These are phyloP conservation scores for Proteles cristata DNA, from an alignment of 2,113 vertebrate genomes.

Conservation along the genomic window DNA sequence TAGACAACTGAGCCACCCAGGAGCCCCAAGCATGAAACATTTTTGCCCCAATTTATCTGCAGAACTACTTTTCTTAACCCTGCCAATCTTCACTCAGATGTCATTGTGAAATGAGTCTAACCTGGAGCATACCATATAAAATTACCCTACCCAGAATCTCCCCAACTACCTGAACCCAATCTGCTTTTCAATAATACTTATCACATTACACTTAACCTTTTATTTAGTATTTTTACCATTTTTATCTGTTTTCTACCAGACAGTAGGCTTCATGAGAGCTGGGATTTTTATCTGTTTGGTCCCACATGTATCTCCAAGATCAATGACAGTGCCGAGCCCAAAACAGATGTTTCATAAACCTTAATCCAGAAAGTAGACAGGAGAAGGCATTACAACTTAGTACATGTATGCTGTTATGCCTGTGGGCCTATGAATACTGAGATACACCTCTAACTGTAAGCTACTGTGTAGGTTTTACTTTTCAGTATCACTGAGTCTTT, in stretches of 20 bases:
- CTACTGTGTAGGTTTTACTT: background rate
- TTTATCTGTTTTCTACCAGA: background rate
- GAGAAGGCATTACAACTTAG: background rate
- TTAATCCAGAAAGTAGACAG: background rate
- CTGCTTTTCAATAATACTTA: background rate
- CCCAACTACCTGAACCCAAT: background rate
- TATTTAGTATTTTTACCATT: accelerated
- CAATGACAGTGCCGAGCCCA: background rate
- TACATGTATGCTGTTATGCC: background rate
- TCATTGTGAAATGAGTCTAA: background rate
- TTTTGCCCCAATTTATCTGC: background rate
- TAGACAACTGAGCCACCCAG: no score
- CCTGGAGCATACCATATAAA: background rate
- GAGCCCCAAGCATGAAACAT: background rate
- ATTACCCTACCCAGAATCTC: background rate
- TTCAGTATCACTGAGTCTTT: background rate
- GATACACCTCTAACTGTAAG: background rate
- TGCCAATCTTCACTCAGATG: background rate
- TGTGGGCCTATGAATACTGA: background rate
- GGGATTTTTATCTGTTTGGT: background rate
- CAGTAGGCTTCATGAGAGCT: background rate
- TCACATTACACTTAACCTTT: background rate
- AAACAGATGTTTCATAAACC: background rate
- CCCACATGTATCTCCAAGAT: background rate
- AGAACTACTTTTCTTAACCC: background rate